Base-by-base conservation (phyloP, 2,888 invertebrate species). In the Amiota mariae region DNA sequence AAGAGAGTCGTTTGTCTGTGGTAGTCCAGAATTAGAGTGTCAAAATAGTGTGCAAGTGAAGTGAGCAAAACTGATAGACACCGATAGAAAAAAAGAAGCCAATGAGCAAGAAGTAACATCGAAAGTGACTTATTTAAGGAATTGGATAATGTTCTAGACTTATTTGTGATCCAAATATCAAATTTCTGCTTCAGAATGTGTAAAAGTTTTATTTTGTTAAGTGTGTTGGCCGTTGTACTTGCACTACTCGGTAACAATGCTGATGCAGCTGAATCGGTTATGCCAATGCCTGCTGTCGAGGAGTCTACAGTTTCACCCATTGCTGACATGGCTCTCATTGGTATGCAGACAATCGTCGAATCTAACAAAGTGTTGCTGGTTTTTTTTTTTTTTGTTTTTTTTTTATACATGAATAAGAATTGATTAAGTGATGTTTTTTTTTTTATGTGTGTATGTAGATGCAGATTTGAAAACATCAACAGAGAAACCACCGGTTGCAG, bases 1-100 rank as follows among this genome's bases (percentile, higher is more conserved):
- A 80, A 85, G 84, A 82, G 88, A 82, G 81, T 82, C 85, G 79
- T 81, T 79, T 79, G 85, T 80, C 86, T 86, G 79, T 82, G 79
- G 82, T 81, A 79, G 82, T 81, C 77, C 78, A 70, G 36, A 36
- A 36, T 36, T 6, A 36, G 36, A 36, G 36, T 36, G 36, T 36
- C 36, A 36, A 36, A 36, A 6, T 36, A 36, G 36, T 36, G 36
- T 20, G 18, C n/a, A 54, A 67, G 48, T 51, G 48, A 73, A 61
- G 24, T 15, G 68, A 72, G n/a, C 18, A 46, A 64, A 51, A 47
- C 24, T 12, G 20, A 20, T 1, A 36, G 36, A 63, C 13, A 74
- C 74, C 72, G 77, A 77, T 77, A 73, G 68, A 59, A 20, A 64
- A 67, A 46, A 12, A 12, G 24, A 20, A 20, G 20, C 8, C 8